Conservation (phyloP, 2,888 invertebrate species). For the Platycheirus rosarum region DNA sequence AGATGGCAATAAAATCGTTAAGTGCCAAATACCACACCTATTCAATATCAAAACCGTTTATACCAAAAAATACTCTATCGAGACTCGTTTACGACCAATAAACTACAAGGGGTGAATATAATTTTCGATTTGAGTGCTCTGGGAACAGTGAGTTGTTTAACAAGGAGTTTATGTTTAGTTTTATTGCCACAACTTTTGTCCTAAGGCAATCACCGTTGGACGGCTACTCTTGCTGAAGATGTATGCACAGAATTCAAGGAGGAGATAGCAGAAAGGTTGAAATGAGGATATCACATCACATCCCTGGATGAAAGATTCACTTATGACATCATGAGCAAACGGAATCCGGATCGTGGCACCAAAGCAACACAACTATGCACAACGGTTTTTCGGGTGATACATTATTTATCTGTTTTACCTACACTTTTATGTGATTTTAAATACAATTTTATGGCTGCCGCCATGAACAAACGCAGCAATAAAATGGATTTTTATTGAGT, state of each 20-base stretch:
- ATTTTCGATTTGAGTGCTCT: background rate
- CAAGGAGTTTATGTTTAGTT: slow-evolving; percentile 3
- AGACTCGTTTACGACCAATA: slow-evolving; percentile 61
- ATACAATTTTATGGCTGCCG: slow-evolving; percentile 66
- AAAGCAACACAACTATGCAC: slow-evolving; percentile 8
- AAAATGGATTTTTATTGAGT: slow-evolving; percentile 72
- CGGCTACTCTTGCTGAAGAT: background rate
- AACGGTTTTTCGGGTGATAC: slow-evolving; percentile 4
- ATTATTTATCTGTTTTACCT: slow-evolving; percentile 28
- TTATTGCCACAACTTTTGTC: slow-evolving; percentile 22
- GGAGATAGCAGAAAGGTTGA: background rate
- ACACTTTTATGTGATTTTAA: slow-evolving; percentile 67
- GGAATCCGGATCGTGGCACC: background rate
- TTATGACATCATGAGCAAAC: background rate
- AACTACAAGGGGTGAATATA: slow-evolving; percentile 21
- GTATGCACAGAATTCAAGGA: background rate
- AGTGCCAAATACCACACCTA: slow-evolving; percentile 10
- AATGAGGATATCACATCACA: background rate
- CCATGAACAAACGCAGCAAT: slow-evolving; percentile 66
- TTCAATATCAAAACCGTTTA: slow-evolving; percentile 59
- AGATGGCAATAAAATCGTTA: slow-evolving; percentile 58
- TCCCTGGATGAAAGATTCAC: background rate
- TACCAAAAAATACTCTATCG: slow-evolving; percentile 31
- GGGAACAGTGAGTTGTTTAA: background rate
- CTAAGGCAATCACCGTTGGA: background rate